Percentiles rank a stretch among this genome's conserved stretches.
These are phyloP conservation scores for Epistrophella euchroma DNA, from an alignment of 2,888 invertebrate species.

Conservation along the genomic window DNA sequence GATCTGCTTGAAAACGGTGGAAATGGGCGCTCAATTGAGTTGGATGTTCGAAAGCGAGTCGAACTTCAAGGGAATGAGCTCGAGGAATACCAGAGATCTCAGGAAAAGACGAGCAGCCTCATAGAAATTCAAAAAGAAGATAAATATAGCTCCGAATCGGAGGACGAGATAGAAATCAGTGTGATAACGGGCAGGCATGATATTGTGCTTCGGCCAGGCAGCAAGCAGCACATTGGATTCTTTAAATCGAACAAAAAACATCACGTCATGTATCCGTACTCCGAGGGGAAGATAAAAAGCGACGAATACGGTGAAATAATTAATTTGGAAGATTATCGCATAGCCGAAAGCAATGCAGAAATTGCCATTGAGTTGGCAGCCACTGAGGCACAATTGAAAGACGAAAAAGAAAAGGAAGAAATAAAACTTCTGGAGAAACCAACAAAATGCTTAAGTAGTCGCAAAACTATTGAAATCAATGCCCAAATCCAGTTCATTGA, in stretches of 20 bases:
- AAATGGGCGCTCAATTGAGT: constrained; percentile 88
- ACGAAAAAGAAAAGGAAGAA: constrained; percentile 77
- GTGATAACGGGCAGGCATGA: constrained; percentile 95
- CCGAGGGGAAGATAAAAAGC: constrained; percentile 94
- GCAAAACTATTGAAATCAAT: constrained; percentile 90
- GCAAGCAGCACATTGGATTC: constrained; percentile 89
- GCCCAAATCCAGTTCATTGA: constrained; percentile 97
- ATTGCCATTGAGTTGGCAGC: constrained; percentile 78
- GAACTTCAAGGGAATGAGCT: constrained; percentile 91
- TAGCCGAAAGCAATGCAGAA: constrained; percentile 87
- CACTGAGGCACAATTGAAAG: constrained; percentile 79
- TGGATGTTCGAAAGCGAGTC: constrained; percentile 89
- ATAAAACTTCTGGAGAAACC: constrained; percentile 89
- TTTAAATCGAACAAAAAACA: constrained; percentile 95
- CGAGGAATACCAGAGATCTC: constrained; percentile 89
- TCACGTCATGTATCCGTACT: constrained; percentile 98
- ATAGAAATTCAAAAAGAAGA: constrained; percentile 86
- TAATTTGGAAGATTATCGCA: constrained; percentile 94
- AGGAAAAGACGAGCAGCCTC: constrained; percentile 84
- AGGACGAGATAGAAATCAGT: constrained; percentile 93
- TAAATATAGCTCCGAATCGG: constrained; percentile 91
- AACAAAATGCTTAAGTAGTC: constrained; percentile 93
- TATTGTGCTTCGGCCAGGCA: constrained; percentile 92
- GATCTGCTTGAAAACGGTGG: constrained; percentile 91
- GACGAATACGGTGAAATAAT: constrained; percentile 99